Evolutionary conservation across 2,797 vertebrate species (phyloP).

Genomic region (Thunnus albacares): DNA sequence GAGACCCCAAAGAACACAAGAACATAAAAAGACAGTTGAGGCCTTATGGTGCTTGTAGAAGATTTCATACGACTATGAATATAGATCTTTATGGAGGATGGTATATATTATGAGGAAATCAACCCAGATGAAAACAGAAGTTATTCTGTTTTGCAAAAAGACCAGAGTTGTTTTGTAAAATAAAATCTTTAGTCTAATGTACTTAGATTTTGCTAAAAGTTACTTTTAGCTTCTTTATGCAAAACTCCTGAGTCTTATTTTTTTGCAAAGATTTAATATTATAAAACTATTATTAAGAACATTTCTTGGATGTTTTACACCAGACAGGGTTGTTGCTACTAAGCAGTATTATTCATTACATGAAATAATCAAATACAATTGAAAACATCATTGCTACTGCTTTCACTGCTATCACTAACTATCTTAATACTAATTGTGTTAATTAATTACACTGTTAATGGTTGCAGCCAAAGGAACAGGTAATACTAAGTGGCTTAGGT

Average conservation of each 20-base stretch:
- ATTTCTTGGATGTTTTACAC: not conserved
- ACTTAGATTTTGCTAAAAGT: too few relatives aligned
- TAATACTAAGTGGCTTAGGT: slow-evolving; percentile 42
- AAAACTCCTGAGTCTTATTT: too few relatives aligned
- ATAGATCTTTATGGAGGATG: not conserved
- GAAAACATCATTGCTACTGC: not conserved
- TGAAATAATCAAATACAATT: not conserved
- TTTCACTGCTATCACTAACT: not conserved
- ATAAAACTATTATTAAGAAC: too few relatives aligned
- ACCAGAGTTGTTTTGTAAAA: not conserved
- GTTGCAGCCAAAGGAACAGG: slow-evolving; percentile 32
- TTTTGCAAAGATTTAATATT: too few relatives aligned
- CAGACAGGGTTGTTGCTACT: not conserved
- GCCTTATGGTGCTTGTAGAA: not conserved
- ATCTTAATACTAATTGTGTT: slow-evolving; percentile 10
- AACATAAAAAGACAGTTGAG: not conserved
- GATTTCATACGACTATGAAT: slow-evolving; percentile 20
- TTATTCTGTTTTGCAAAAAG: not conserved
- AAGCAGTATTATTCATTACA: not conserved
- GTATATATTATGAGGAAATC: slow-evolving; percentile 6
- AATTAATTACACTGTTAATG: slow-evolving; percentile 30
- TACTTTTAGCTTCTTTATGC: too few relatives aligned
- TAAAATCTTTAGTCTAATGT: not conserved
- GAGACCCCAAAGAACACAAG: too few relatives aligned
- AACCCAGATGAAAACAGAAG: not conserved